Evolutionary conservation across 2,888 invertebrate genomes (phyloP), one percentile per base, ranked within the genome.

Genomic region (Drosophila neonasuta): DNA sequence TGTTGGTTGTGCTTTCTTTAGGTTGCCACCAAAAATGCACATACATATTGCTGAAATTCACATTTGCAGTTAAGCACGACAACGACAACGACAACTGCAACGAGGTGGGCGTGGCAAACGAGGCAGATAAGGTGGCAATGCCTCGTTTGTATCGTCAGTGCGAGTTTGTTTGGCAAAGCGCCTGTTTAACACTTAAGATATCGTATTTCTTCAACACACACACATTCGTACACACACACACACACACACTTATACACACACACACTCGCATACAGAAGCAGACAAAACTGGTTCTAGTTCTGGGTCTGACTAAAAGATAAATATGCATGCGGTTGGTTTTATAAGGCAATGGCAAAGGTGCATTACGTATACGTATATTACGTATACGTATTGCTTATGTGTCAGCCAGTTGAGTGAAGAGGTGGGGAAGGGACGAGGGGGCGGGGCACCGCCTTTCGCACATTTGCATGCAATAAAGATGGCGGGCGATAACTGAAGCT

Each of bases 111-210:
- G 80, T 80, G 80, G 55, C 78, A n/a, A 8, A 13, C 30, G 15
- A 15, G 36, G 48, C 44, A 68, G 78, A 79, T 79, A 79, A 73
- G 73, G 70, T 64, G 71, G 61, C 63, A 68, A 48, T 68, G 63
- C 55, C 69, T 73, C 81, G 73, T 75, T 80, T 86, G 79, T 72
- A 80, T 44, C 17, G 17, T 44, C 9, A 48, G 58, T 64, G 61
- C 74, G 64, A 73, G 81, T 81, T 86, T 86, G 81, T 81, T 81
- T 79, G 84, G 86, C 84, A 86, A 82, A 82, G 87, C 81, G 81
- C 81, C 87, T 86, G 85, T 78, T 82, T 82, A 82, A 82, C 81
- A 82, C 81, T 82, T 86, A 82, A 82, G 81, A 82, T 82, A 82
- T 82, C 86, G 81, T 86, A 82, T 84, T 78, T 82, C 81, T 78